Conservation (phyloP, 2,113 vertebrate genomes). For the Phaethornis superciliosus region DNA sequence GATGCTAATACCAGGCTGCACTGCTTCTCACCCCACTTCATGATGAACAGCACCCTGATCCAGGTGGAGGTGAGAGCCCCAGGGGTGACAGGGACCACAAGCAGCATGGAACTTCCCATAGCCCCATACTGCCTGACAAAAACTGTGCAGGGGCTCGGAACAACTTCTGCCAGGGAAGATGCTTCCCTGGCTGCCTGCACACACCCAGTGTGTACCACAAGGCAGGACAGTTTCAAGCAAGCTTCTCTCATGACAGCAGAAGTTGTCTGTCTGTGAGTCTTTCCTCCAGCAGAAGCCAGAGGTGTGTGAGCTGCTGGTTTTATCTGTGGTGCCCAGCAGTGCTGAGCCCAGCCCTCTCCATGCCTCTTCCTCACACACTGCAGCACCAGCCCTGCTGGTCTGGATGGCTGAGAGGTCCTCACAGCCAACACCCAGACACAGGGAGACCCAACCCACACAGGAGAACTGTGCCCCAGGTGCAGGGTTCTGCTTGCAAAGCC, state of each 20-base stretch:
- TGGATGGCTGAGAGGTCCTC: background rate
- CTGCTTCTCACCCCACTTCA: rapidly evolving
- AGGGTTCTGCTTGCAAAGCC: background rate
- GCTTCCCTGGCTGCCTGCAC: background rate
- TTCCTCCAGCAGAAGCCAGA: background rate
- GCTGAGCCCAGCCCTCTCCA: background rate
- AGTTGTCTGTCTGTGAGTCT: background rate
- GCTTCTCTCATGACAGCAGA: background rate
- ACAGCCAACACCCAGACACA: background rate
- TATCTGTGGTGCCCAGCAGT: background rate
- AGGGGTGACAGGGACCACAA: rapidly evolving
- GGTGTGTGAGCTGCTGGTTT: background rate
- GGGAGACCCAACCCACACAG: background rate
- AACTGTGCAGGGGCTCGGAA: rapidly evolving
- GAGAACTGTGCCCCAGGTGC: background rate
- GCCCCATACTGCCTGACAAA: rapidly evolving
- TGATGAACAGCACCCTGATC: rapidly evolving
- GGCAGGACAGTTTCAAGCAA: rapidly evolving
- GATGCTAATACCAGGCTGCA: background rate
- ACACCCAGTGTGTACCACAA: rapidly evolving
- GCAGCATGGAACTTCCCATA: background rate
- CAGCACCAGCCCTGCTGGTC: rapidly evolving
- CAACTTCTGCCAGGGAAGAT: too few species aligned
- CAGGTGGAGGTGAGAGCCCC: rapidly evolving
- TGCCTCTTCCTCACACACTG: rapidly evolving